These are phyloP conservation scores for Malurus cyaneus DNA, from an alignment of 2,113 vertebrate species.

Conservation along the genomic window DNA sequence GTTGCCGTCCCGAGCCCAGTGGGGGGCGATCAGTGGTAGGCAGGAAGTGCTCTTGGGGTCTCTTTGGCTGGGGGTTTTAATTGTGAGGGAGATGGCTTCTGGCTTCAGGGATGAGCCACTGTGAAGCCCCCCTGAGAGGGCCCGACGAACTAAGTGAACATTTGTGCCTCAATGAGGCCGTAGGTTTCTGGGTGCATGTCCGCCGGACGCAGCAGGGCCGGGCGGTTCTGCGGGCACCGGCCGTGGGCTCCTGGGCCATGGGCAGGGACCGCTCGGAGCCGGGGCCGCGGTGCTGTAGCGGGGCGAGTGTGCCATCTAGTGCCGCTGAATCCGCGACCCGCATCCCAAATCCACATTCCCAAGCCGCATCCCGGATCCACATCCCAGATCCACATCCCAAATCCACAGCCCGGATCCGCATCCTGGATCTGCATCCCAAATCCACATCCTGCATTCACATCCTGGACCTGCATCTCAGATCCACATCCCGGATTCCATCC, in stretches of 20 bases:
- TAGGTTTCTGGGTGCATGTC: too few relatives aligned
- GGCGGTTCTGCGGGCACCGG: background rate
- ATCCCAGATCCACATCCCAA: too few relatives aligned
- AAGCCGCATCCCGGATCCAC: background rate
- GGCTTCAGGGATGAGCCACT: too few relatives aligned
- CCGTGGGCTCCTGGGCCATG: fast-evolving
- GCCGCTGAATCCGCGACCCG: background rate
- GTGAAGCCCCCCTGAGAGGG: too few relatives aligned
- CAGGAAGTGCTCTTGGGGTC: too few relatives aligned
- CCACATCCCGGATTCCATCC: background rate
- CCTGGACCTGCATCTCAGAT: background rate
- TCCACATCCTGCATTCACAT: fast-evolving
- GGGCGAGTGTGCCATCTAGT: constrained; percentile 7
- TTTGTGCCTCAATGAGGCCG: too few relatives aligned
- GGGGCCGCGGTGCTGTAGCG: fast-evolving
- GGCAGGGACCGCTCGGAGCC: background rate
- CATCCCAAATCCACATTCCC: background rate
- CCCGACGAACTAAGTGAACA: too few relatives aligned
- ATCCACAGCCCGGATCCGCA: background rate
- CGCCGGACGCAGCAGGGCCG: background rate
- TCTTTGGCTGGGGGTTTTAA: too few relatives aligned
- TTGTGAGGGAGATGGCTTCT: too few relatives aligned
- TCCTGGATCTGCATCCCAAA: fast-evolving
- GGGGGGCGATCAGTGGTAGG: too few relatives aligned
- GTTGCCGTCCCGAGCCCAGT: too few relatives aligned